phyloP scores from a whole-genome alignment of 1,140 invertebrate genomes.

The Nasonia longicornis region DNA sequence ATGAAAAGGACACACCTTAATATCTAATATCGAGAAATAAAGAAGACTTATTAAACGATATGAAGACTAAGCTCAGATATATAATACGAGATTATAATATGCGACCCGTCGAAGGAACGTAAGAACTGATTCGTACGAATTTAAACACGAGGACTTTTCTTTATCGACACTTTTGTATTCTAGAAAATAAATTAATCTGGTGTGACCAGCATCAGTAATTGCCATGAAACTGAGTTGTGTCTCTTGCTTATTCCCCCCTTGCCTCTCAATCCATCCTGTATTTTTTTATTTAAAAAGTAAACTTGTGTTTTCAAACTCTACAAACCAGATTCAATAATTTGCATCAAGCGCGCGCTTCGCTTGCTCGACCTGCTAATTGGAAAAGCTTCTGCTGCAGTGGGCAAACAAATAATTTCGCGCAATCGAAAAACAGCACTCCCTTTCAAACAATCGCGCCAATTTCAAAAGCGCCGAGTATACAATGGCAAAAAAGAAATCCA shows the following conservation, averaged over 20 bases:
- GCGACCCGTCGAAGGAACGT: slow-evolving; percentile 26
- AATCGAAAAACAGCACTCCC: no score
- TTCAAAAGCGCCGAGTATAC: background rate
- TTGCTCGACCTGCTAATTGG: background rate
- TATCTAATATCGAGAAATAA: slow-evolving; percentile 1
- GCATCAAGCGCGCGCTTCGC: no score
- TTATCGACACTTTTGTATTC: slow-evolving; percentile 47
- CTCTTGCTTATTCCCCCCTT: background rate
- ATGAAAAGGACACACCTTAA: background rate
- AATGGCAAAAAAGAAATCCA: background rate
- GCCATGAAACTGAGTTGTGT: slow-evolving; percentile 16
- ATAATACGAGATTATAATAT: slow-evolving; percentile 10
- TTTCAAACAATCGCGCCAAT: no score
- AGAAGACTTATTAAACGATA: slow-evolving; percentile 29
- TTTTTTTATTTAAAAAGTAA: no score
- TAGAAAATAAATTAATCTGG: slow-evolving; percentile 46
- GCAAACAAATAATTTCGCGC: no score
- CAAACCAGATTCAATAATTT: no score
- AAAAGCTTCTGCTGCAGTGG: no score
- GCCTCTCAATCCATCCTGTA: background rate
- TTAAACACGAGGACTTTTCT: slow-evolving; percentile 39
- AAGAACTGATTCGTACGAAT: slow-evolving; percentile 44
- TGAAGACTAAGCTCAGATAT: slow-evolving; percentile 25
- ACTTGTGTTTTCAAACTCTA: no score
- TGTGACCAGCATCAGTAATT: slow-evolving; percentile 35